These are phyloP conservation scores for Ahaetulla prasina DNA, from an alignment of 2,113 vertebrate genomes.

Conservation along the genomic window DNA sequence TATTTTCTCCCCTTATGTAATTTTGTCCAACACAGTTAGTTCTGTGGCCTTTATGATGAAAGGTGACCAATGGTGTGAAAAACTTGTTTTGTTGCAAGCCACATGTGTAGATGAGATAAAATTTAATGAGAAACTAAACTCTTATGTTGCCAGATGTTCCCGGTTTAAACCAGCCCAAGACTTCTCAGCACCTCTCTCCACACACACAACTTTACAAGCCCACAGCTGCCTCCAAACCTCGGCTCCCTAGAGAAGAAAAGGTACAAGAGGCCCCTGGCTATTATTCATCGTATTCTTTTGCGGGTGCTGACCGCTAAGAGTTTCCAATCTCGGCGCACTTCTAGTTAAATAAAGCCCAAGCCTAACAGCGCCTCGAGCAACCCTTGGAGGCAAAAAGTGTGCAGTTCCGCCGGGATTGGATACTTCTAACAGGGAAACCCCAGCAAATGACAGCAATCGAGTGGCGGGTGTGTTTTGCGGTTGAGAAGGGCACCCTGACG, in stretches of 20 bases:
- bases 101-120: neutral
- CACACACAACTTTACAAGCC: neutral
- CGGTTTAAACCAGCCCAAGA: neutral
- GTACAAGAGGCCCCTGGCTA: neutral
- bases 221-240: neutral
- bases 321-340: neutral
- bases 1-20: neutral
- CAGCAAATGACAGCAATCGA: slow-evolving; percentile 60
- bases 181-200: neutral
- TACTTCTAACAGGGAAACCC: slow-evolving; percentile 31
- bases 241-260: neutral
- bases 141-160: neutral
- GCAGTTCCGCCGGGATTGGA: neutral
- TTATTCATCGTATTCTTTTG: neutral
- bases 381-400: neutral
- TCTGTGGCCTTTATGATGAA: neutral
- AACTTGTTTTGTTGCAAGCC: neutral
- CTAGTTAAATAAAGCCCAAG: neutral
- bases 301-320: neutral
- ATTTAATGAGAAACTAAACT: neutral
- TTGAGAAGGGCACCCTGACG: slow-evolving; percentile 35
- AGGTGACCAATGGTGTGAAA: neutral
- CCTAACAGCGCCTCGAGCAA: neutral
- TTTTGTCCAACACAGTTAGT: neutral
- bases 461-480: neutral